Evolutionary conservation across 2,797 vertebrate genomes (phyloP).

Genomic region (Manis crassicaudata): DNA sequence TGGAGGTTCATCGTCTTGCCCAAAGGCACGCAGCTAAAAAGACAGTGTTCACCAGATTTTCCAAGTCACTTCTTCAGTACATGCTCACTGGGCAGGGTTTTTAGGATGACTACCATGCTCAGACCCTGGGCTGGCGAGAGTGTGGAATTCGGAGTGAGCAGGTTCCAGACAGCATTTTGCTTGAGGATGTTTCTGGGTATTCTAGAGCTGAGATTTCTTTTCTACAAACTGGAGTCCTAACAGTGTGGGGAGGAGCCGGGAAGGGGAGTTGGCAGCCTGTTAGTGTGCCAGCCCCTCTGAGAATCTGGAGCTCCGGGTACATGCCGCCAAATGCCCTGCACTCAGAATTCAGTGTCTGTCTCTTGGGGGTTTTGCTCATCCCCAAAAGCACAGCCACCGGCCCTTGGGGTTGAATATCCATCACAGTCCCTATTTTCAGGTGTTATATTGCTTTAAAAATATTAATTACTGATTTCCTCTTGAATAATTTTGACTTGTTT

Average conservation of each 20-base stretch:
- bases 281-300: not conserved
- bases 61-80: not conserved
- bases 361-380: not conserved
- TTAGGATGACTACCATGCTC: not conserved
- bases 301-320: not conserved
- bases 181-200: not conserved
- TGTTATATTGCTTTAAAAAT: not conserved
- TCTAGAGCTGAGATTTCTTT: not conserved
- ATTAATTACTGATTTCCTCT: not conserved
- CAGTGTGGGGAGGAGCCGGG: no score
- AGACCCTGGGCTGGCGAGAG: not conserved
- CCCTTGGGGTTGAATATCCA: not conserved
- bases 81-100: accelerated
- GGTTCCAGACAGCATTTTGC: not conserved
- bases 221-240: not conserved
- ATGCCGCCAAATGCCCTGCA: accelerated
- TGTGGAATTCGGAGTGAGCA: not conserved
- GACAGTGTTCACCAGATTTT: not conserved
- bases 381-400: not conserved
- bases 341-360: accelerated
- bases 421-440: not conserved
- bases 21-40: not conserved
- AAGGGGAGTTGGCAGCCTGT: no score
- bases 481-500: not conserved
- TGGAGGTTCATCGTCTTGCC: not conserved